Conservation (phyloP, 2,113 vertebrate species). For the Guaruba guarouba region DNA sequence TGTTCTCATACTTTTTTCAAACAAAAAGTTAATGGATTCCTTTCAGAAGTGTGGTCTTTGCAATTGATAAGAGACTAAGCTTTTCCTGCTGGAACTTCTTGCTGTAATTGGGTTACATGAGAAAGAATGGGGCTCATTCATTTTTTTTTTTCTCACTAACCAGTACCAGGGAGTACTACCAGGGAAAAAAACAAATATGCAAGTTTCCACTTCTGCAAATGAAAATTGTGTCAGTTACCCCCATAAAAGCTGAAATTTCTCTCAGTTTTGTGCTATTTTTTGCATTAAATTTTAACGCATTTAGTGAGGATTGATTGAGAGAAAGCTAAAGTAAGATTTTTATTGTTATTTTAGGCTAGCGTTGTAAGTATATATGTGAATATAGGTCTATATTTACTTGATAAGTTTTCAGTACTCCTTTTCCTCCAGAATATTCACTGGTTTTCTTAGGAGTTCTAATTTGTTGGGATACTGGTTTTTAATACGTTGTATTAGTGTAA, state of each 20-base stretch:
- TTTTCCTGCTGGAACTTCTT: not conserved
- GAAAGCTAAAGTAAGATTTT: not conserved
- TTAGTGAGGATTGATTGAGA: not conserved
- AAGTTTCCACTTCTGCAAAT: not conserved
- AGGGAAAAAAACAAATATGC: not conserved
- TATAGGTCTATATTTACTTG: not conserved
- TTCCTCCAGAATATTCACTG: not conserved
- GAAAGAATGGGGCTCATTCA: not conserved
- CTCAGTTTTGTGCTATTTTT: not conserved
- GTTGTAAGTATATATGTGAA: not conserved
- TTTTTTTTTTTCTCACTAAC: not conserved
- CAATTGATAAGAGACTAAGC: not conserved
- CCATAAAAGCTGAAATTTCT: not conserved
- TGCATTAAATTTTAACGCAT: not conserved
- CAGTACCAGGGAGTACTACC: not conserved
- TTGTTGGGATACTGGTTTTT: not conserved
- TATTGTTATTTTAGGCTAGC: not conserved
- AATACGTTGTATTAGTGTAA: not conserved
- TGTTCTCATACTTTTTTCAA: not conserved
- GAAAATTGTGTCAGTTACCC: not conserved
- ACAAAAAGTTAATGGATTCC: not conserved
- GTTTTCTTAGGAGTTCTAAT: not conserved
- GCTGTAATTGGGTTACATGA: not conserved
- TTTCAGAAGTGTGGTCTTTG: not conserved
- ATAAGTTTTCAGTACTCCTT: not conserved